phyloP scores from a whole-genome alignment of 2,797 vertebrate species.

The Sebastes minor region DNA sequence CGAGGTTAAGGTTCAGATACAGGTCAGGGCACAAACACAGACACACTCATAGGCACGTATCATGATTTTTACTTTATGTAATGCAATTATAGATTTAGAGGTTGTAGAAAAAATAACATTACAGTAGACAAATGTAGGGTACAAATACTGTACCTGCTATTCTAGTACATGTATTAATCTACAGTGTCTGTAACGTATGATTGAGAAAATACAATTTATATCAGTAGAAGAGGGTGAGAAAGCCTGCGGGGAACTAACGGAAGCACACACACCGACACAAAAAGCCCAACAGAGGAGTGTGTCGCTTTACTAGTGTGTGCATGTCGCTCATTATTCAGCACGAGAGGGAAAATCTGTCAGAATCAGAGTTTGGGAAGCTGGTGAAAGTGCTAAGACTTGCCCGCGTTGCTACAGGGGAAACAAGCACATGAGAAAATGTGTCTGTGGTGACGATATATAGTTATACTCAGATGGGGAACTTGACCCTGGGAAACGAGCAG shows the following conservation, averaged over 20 bases:
- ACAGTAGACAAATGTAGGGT: neutral
- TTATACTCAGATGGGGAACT: slow-evolving; percentile 73
- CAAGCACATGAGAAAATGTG: slow-evolving; percentile 57
- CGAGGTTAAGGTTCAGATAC: slow-evolving; percentile 78
- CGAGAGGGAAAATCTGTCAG: slow-evolving; percentile 32
- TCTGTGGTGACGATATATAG: slow-evolving; percentile 39
- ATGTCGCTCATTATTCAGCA: slow-evolving; percentile 39
- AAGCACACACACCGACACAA: slow-evolving; percentile 2
- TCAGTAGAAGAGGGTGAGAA: slow-evolving; percentile 16
- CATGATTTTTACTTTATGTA: neutral
- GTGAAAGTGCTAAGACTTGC: slow-evolving; percentile 52
- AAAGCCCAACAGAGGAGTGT: slow-evolving; percentile 6
- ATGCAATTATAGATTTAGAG: neutral
- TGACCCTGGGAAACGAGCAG: slow-evolving; percentile 72
- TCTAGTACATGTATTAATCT: neutral
- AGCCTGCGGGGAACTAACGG: slow-evolving; percentile 27
- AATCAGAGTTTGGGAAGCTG: slow-evolving; percentile 42
- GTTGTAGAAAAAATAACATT: neutral
- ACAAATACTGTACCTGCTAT: neutral
- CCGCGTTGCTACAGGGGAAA: slow-evolving; percentile 53
- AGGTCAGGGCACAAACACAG: slow-evolving; percentile 70
- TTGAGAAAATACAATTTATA: neutral
- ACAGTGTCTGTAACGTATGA: neutral
- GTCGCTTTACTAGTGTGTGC: slow-evolving; percentile 45
- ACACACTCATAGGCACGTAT: slow-evolving; percentile 2